phyloP scores from a whole-genome alignment of 2,888 invertebrate species.

The Galerucella nymphaeae region DNA sequence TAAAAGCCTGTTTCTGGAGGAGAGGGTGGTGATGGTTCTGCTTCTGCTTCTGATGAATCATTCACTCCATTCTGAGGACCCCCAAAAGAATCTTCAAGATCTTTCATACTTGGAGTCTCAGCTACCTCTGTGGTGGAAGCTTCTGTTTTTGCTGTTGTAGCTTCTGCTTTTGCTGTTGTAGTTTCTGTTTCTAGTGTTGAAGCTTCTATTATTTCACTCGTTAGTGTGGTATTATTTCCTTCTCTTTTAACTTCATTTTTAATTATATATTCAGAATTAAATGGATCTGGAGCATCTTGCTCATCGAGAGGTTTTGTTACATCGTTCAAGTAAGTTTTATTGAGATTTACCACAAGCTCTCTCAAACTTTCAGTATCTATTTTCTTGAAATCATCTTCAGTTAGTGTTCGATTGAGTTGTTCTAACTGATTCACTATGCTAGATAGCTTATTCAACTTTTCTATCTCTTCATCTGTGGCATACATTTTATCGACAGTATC shows the following conservation, averaged over 20 bases:
- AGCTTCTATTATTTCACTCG: neutral
- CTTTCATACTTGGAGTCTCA: constrained; percentile 69
- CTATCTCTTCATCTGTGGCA: constrained; percentile 67
- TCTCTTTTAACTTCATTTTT: constrained; percentile 69
- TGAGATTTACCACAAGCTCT: constrained; percentile 59
- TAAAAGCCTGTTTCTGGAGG: constrained; percentile 83
- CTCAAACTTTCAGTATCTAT: constrained; percentile 60
- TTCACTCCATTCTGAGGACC: constrained; percentile 60
- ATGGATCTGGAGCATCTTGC: constrained; percentile 62
- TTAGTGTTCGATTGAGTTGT: constrained; percentile 62
- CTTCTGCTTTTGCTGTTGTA: constrained; percentile 23
- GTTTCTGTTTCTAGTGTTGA: constrained; percentile 18
- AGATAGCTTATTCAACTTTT: constrained; percentile 65
- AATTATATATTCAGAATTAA: constrained; percentile 51
- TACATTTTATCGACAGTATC: constrained; percentile 54
- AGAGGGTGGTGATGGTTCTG: constrained; percentile 68
- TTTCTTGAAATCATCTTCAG: constrained; percentile 63
- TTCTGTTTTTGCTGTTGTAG: constrained; percentile 22
- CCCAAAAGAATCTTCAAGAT: constrained; percentile 83
- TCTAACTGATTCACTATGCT: constrained; percentile 66
- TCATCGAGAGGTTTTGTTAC: constrained; percentile 54
- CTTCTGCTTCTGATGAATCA: constrained; percentile 65
- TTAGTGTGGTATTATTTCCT: constrained; percentile 47
- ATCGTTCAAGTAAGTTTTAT: constrained; percentile 31
- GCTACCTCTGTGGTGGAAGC: constrained; percentile 46